Percentiles rank a stretch among this genome's conserved stretches.
These are phyloP conservation scores for Uropetala carovei DNA, from an alignment of 2,888 invertebrate species.

Conservation along the genomic window DNA sequence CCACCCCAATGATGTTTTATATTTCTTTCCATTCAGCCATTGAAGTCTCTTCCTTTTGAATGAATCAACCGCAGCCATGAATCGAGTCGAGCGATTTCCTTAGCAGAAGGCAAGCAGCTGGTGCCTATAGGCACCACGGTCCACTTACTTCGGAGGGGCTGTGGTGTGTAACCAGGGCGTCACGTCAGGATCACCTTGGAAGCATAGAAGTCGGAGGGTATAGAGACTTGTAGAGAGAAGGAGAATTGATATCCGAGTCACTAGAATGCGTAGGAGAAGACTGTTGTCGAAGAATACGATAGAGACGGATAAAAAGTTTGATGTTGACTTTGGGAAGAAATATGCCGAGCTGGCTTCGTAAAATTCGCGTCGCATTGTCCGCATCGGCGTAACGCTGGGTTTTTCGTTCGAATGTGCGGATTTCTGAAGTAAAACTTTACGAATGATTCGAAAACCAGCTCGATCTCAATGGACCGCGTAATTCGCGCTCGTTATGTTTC, in stretches of 20 bases:
- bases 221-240: not conserved
- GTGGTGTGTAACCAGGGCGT: conserved; percentile 54
- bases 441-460: too few species aligned
- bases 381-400: too few species aligned
- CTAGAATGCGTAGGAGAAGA: too few species aligned
- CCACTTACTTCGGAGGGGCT: conserved; percentile 51
- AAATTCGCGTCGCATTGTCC: too few species aligned
- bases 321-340: too few species aligned
- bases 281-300: too few species aligned
- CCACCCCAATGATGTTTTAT: not conserved
- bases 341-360: too few species aligned
- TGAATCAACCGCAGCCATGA: conserved; percentile 52
- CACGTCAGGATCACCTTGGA: conserved; percentile 48
- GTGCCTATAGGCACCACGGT: conserved; percentile 56
- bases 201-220: not conserved
- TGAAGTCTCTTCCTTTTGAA: conserved; percentile 59
- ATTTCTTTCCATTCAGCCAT: conserved; percentile 45
- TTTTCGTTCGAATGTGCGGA: too few species aligned
- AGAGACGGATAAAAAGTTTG: too few species aligned
- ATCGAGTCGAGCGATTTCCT: conserved; percentile 14
- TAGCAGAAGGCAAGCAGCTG: conserved; percentile 47
- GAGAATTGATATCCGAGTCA: not conserved
- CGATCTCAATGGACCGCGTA: too few species aligned
- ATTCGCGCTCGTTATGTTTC: too few species aligned
- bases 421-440: too few species aligned